phyloP scores from a whole-genome alignment of 2,113 vertebrate species.

The Sylvia atricapilla region DNA sequence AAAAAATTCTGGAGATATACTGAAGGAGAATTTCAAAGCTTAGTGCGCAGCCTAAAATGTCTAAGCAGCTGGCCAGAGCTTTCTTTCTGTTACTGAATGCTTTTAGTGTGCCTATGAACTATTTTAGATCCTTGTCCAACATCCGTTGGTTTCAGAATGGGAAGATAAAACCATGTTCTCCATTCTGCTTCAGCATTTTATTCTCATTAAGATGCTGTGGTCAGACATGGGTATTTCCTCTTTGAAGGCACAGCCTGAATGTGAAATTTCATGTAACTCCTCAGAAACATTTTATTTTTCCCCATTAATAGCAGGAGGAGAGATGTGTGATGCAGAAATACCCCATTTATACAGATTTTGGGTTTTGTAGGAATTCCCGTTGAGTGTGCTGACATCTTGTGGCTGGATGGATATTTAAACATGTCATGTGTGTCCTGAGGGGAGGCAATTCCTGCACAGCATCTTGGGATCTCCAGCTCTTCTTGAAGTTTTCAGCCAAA shows the following conservation, averaged over 20 bases:
- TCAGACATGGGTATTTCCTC: not conserved
- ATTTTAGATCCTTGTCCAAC: not conserved
- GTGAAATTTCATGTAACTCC: not conserved
- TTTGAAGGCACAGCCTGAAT: not conserved
- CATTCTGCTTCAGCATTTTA: not conserved
- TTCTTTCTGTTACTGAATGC: not conserved
- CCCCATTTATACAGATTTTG: not conserved
- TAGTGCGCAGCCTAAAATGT: not conserved
- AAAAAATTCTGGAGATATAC: not conserved
- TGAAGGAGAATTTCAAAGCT: not conserved
- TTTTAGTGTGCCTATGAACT: not conserved
- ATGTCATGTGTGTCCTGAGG: not conserved
- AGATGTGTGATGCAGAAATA: not conserved
- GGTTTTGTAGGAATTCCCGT: not conserved
- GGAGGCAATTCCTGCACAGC: not conserved
- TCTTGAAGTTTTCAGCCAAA: not conserved
- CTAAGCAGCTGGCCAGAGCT: not conserved
- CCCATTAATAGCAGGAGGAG: not conserved
- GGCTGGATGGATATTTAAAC: conserved; percentile 31
- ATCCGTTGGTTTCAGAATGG: not conserved
- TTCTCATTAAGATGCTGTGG: not conserved
- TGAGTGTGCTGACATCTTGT: conserved; percentile 69
- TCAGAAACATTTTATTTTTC: not conserved
- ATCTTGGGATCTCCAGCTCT: not conserved
- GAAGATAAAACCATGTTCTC: not conserved